Evolutionary conservation across 2,797 vertebrate species (phyloP), one percentile per base, ranked within the genome.

Genomic region (Iguana delicatissima): DNA sequence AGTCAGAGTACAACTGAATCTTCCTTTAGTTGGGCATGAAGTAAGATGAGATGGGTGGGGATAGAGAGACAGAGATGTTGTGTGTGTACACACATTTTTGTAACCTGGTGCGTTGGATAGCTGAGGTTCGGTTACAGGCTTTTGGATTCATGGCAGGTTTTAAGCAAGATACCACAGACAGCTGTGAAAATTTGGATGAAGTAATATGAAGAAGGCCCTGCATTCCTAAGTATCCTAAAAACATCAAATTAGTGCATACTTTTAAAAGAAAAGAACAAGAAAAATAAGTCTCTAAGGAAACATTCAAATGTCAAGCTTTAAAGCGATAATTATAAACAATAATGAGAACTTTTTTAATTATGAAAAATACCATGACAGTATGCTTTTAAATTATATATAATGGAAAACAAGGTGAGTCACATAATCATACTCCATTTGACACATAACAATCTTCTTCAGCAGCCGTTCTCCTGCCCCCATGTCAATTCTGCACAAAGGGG

Each of bases 321-420:
- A 96, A 93, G 81, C 42, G 59, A 93, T 96, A 96, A 96, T 96
- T 96, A 96, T 93, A 95, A 96, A 96, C 95, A 96, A 95, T 91
- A 94, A 80, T 29, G 92, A 95, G 86, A 80, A 92, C 88, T 94
- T 96, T 90, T 94, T 95, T 93, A 95, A 96, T 96, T 96, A 95
- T 95, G 89, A 96, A 95, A 95, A 96, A 95, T 95, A 95, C 94
- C 87, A 0, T 96, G 95, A 95, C 96, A 96, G 94, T 86, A 93
- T 89, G 94, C 88, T 96, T 94, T 96, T 92, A 96, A 96, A 96
- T 96, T 94, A 95, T 93, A 94, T 92, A 94, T 94, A 91, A 96
- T 95, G 94, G 91, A 96, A 96, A 96, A 96, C 93, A 96, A 95
- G 93, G 80, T 96, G 96, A 96, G 91, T 96, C 95, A 96, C 91